Evolutionary conservation across 2,888 invertebrate genomes (phyloP).

Genomic region (Cancer borealis): DNA sequence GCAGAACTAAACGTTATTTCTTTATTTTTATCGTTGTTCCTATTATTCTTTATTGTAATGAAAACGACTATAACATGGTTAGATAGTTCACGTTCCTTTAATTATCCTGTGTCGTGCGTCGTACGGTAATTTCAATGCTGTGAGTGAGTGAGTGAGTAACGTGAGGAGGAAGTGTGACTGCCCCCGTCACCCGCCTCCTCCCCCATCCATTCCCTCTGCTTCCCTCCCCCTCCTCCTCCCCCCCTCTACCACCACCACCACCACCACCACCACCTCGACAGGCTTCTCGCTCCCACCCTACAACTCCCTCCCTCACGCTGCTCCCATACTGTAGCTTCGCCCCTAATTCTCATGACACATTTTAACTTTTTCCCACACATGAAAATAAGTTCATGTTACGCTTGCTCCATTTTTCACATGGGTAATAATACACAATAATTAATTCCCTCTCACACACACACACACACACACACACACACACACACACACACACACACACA

Average conservation of each 20-base stretch:
- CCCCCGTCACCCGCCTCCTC: background rate
- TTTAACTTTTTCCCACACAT: background rate
- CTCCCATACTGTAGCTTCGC: background rate
- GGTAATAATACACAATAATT: background rate
- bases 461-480: constrained; percentile 32
- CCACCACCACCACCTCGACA: constrained; percentile 6
- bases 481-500: constrained; percentile 11
- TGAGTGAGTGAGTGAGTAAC: background rate
- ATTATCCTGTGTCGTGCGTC: background rate
- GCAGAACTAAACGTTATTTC: background rate
- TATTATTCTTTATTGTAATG: background rate
- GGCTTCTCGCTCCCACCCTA: background rate
- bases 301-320: background rate
- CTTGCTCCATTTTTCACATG: background rate
- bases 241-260: background rate
- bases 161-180: constrained; percentile 9
- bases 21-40: background rate
- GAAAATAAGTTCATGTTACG: background rate
- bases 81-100: no score
- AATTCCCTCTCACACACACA: background rate
- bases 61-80: background rate
- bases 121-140: background rate
- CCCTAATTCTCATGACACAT: constrained; percentile 11
- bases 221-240: background rate
- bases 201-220: background rate